Percentiles rank a stretch among this genome's conserved stretches.
These are phyloP conservation scores for Sinopyrophorus schimmeli DNA, from an alignment of 2,888 invertebrate species.

Conservation along the genomic window DNA sequence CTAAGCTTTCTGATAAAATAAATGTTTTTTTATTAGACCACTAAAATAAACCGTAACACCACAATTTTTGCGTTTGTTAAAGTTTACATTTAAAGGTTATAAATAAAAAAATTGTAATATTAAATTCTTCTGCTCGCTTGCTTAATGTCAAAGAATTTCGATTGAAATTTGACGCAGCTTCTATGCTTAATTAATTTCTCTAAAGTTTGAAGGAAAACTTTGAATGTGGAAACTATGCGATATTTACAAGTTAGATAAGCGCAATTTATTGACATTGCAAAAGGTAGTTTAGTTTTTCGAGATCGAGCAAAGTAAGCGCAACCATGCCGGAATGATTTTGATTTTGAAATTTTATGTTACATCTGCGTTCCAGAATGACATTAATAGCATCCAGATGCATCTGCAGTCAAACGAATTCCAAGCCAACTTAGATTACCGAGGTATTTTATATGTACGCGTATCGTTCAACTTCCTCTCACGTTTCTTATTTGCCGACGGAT, in stretches of 20 bases:
- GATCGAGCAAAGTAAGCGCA: conserved; percentile 17
- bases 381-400: conserved; percentile 18
- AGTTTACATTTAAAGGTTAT: too few relatives aligned
- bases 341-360: conserved; percentile 25
- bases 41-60: too few relatives aligned
- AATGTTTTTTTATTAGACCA: too few relatives aligned
- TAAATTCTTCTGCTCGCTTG: too few relatives aligned
- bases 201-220: too few relatives aligned
- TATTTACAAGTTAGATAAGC: conserved; percentile 26
- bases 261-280: conserved; percentile 26
- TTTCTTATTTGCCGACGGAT: conserved; percentile 8
- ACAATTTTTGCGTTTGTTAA: too few relatives aligned
- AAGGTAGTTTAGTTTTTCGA: conserved; percentile 14
- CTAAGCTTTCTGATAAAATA: too few relatives aligned
- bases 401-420: conserved; percentile 16
- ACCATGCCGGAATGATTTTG: conserved; percentile 16
- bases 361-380: conserved; percentile 10
- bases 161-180: too few relatives aligned
- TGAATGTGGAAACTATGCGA: too few relatives aligned
- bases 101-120: too few relatives aligned
- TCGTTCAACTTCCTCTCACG: conserved; percentile 4
- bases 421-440: conserved; percentile 9
- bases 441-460: conserved; percentile 1
- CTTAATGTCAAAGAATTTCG: too few relatives aligned
- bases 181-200: conserved; percentile 2